Evolutionary conservation across 2,113 vertebrate genomes (phyloP).

Genomic region (Lophius piscatorius): DNA sequence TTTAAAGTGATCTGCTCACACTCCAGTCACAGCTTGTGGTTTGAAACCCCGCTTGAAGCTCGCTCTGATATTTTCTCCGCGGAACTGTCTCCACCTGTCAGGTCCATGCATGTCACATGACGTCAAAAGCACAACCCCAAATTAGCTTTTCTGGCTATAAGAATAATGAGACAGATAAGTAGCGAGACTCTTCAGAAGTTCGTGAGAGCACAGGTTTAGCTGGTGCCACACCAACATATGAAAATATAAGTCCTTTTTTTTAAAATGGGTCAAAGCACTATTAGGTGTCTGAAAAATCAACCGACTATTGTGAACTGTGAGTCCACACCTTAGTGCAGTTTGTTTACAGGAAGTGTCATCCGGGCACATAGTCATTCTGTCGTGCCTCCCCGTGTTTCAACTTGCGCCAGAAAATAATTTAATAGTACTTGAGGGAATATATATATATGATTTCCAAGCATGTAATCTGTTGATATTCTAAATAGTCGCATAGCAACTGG

Average conservation of each 20-base stretch:
- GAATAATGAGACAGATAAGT: no score
- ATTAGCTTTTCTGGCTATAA: no score
- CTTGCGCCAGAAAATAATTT: neutral
- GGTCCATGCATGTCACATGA: conserved; percentile 47
- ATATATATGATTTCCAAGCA: conserved; percentile 16
- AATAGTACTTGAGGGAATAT: neutral
- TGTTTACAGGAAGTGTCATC: neutral
- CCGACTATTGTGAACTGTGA: no score
- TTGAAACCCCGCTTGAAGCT: conserved; percentile 19
- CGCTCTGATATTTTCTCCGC: conserved; percentile 15
- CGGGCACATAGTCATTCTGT: neutral
- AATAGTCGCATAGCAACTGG: conserved; percentile 16
- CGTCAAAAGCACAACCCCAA: conserved; percentile 14
- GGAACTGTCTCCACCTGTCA: conserved; percentile 39
- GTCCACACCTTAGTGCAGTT: no score
- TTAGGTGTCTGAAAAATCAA: conserved; percentile 14
- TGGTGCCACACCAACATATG: no score
- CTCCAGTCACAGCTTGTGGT: conserved; percentile 28
- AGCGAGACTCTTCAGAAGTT: no score
- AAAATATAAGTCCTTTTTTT: no score
- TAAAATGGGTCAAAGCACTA: no score
- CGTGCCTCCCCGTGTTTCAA: conserved; percentile 5
- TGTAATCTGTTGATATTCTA: conserved; percentile 9
- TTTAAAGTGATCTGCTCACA: conserved; percentile 21
- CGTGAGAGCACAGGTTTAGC: no score